Evolutionary conservation across 2,888 invertebrate genomes (phyloP), one percentile per base, ranked within the genome.

Genomic region (Drosophila algonquin): DNA sequence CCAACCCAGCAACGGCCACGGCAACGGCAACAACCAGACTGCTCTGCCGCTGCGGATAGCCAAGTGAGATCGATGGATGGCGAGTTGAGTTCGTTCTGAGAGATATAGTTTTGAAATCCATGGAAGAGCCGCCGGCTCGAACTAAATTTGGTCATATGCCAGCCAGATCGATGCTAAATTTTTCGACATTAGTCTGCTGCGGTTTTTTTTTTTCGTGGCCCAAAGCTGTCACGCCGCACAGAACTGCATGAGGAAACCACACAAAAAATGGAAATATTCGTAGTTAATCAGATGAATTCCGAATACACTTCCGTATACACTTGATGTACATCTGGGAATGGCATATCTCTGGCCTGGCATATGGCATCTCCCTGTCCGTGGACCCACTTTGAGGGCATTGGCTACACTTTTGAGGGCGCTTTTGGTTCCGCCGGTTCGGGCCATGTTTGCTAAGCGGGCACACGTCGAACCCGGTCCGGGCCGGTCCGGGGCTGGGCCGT

Each of bases 201-300:
- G 81, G 85, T 40, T 64, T 89, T 80, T 79, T 80, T 79, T 81
- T 18, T 18, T 18, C 18, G 18, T 46, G 14, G 88, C 90, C 90
- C 77, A 81, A 73, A 90, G 90, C 90, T 89, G 90, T 90, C 90
- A 90, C 90, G 90, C 79, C 78, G 81, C 40, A 62, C 73, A 63
- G 67, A 75, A 65, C 63, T 57, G 58, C 40, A 27, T 35, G 63
- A 50, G 54, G 40, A 58, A 72, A 62, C 44, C 46, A 35, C 30
- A 75, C 45, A 58, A 69, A 44, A 56, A 44, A 50, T 44, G n/a
- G 46, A n/a, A 12, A 40, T 9, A 27, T 27, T 8, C 1, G 21
- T 14, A 50, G 6, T n/a, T 14, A 40, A 14, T 0, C 6, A 0
- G 5, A 40, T 12, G 40, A 14, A 40, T n/a, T 7, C 7, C 1